These are phyloP conservation scores for Cottoperca gobio DNA, from an alignment of 2,797 vertebrate genomes.

Conservation along the genomic window DNA sequence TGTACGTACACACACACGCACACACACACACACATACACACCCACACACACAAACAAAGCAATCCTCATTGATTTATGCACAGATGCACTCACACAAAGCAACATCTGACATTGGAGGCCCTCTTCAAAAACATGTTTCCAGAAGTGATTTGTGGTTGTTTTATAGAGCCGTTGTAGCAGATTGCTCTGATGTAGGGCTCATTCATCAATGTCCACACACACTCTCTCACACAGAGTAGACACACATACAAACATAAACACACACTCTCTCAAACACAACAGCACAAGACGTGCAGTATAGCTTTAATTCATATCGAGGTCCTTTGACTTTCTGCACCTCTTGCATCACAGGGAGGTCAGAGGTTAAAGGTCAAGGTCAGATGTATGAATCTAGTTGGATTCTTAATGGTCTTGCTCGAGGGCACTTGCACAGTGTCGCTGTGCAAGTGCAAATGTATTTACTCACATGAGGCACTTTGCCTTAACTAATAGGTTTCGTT, in stretches of 20 bases:
- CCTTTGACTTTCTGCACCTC: not conserved
- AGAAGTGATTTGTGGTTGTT: conserved; percentile 73
- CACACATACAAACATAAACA: conserved; percentile 20
- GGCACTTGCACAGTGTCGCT: not conserved
- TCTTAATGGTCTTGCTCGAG: not conserved
- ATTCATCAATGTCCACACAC: conserved; percentile 74
- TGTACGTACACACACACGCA: not conserved
- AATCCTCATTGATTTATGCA: conserved; percentile 46
- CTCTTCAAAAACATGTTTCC: conserved; percentile 70
- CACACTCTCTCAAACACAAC: conserved; percentile 15
- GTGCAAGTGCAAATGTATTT: not conserved
- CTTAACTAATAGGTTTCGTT: too few relatives aligned
- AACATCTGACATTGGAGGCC: conserved; percentile 52
- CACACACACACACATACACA: not conserved
- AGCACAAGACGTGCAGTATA: not conserved
- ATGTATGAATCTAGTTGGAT: not conserved
- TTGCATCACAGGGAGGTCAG: not conserved
- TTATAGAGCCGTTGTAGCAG: conserved; percentile 67
- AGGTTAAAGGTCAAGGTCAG: conserved; percentile 8
- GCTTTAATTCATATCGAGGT: not conserved
- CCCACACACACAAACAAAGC: conserved; percentile 12
- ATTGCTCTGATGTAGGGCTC: conserved; percentile 72
- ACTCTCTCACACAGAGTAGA: conserved; percentile 17
- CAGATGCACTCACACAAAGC: conserved; percentile 49
- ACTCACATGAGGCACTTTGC: not conserved